Conservation (phyloP, 1,140 invertebrate genomes). For the Hyles euphorbiae region DNA sequence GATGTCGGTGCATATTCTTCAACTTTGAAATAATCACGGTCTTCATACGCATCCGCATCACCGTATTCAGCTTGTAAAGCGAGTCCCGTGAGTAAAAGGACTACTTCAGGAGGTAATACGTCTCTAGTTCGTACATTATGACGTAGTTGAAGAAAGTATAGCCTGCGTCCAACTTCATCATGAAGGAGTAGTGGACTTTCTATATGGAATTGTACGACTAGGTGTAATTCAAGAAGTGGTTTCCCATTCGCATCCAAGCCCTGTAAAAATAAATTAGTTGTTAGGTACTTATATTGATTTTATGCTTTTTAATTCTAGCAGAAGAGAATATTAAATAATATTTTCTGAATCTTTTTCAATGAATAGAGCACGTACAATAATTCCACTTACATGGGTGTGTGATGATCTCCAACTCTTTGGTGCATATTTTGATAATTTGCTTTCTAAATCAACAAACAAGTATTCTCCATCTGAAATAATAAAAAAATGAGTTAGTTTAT, state of each 20-base stretch:
- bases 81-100: conserved; percentile 88
- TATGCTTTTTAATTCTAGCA: too few relatives aligned
- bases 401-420: conserved; percentile 96
- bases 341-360: neutral
- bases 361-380: neutral
- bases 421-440: conserved; percentile 96
- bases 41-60: conserved; percentile 78
- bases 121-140: conserved; percentile 88
- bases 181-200: conserved; percentile 90
- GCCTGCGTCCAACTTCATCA: conserved; percentile 92
- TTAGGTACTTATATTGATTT: too few relatives aligned
- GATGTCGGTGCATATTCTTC: conserved; percentile 81
- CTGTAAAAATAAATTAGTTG: conserved; percentile 75
- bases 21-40: conserved; percentile 88
- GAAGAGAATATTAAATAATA: too few relatives aligned
- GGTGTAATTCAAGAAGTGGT: conserved; percentile 91
- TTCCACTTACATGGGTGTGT: conserved; percentile 88
- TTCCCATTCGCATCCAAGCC: conserved; percentile 92
- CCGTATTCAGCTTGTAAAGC: conserved; percentile 95
- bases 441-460: conserved; percentile 94
- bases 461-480: conserved; percentile 92
- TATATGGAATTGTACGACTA: conserved; percentile 96
- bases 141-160: conserved; percentile 95
- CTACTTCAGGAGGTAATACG: conserved; percentile 79
- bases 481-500: conserved; percentile 6